These are phyloP conservation scores for Caenorhabditis sp. DNA, from an alignment of 2,888 invertebrate species.

Conservation along the genomic window DNA sequence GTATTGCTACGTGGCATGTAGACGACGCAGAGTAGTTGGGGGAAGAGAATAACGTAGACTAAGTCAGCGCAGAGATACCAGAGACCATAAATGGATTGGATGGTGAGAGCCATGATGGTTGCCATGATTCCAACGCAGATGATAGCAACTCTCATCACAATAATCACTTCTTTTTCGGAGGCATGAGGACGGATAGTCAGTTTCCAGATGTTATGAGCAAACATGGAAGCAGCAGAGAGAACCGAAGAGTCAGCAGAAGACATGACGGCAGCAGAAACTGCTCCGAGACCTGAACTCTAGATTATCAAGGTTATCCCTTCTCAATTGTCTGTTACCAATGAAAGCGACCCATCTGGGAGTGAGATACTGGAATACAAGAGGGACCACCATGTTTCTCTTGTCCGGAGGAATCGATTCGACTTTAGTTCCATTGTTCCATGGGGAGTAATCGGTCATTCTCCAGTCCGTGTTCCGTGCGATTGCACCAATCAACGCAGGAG, in stretches of 20 bases:
- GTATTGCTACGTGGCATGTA: slow-evolving; percentile 97
- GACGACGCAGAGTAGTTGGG: slow-evolving; percentile 97
- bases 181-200: slow-evolving; percentile 96
- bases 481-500: slow-evolving; percentile 96
- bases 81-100: slow-evolving; percentile 96
- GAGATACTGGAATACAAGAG: slow-evolving; percentile 94
- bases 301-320: background rate
- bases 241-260: slow-evolving; percentile 99
- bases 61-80: slow-evolving; percentile 99
- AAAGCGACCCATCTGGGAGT: slow-evolving; percentile 97
- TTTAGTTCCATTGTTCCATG: slow-evolving; percentile 83
- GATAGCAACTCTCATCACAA: slow-evolving; percentile 93
- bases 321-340: slow-evolving; percentile 87
- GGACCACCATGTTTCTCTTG: slow-evolving; percentile 95
- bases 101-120: slow-evolving; percentile 96
- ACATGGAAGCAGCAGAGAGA: slow-evolving; percentile 98
- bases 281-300: slow-evolving; percentile 87
- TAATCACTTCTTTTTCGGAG: slow-evolving; percentile 95
- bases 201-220: slow-evolving; percentile 98
- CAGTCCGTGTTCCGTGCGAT: slow-evolving; percentile 96
- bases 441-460: slow-evolving; percentile 91
- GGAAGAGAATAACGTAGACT: slow-evolving; percentile 98
- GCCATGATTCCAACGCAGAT: slow-evolving; percentile 93
- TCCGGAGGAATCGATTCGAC: slow-evolving; percentile 81
- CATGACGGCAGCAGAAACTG: slow-evolving; percentile 99